Evolutionary conservation across 2,888 invertebrate genomes (phyloP).

Genomic region (Thymelicus lineola): DNA sequence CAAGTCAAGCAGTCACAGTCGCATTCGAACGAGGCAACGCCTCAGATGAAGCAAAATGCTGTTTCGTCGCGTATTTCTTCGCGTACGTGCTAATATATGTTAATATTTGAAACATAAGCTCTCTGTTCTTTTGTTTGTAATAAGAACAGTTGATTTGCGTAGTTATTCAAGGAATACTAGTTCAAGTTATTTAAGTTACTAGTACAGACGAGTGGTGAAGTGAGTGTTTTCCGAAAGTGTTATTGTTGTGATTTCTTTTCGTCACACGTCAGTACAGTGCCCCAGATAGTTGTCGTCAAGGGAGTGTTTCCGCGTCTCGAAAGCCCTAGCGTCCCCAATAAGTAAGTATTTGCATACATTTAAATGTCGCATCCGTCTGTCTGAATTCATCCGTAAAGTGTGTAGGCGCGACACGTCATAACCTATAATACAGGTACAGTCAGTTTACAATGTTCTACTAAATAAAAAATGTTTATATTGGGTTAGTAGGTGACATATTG

Average conservation of each 20-base stretch:
- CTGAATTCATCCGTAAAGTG: conserved; percentile 54
- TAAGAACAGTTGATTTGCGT: conserved; percentile 78
- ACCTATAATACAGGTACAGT: conserved; percentile 18
- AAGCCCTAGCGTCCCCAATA: conserved; percentile 70
- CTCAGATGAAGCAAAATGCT: conserved; percentile 75
- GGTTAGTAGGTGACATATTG: background rate
- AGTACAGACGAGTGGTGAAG: conserved; percentile 56
- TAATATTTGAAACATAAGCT: conserved; percentile 62
- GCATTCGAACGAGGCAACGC: conserved; percentile 77
- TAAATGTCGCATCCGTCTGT: conserved; percentile 66
- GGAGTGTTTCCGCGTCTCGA: conserved; percentile 67
- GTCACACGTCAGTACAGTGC: conserved; percentile 69
- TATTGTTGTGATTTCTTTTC: conserved; percentile 79
- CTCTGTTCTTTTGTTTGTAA: conserved; percentile 72
- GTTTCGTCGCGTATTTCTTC: conserved; percentile 70
- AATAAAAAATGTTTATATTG: conserved; percentile 3
- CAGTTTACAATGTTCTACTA: conserved; percentile 47
- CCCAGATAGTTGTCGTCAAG: conserved; percentile 71
- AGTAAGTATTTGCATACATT: conserved; percentile 78
- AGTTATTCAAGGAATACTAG: conserved; percentile 21
- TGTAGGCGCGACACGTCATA: conserved; percentile 81
- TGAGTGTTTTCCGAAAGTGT: conserved; percentile 72
- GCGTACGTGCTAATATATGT: conserved; percentile 66
- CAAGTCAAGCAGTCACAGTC: conserved; percentile 56
- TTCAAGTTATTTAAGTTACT: conserved; percentile 5